Conservation (phyloP, 2,113 vertebrate genomes). For the Peromyscus leucopus region DNA sequence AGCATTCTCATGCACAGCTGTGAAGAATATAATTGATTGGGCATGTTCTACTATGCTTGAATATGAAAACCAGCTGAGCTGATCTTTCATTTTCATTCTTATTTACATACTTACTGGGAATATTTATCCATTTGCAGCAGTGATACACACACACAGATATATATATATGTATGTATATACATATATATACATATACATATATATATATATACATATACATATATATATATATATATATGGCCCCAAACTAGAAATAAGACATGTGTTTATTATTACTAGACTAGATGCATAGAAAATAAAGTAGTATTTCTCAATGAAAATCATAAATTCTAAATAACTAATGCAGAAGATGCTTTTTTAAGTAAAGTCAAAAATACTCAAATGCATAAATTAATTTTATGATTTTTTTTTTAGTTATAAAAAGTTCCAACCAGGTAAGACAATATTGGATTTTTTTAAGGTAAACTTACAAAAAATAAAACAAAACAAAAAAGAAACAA, state of each 20-base stretch:
- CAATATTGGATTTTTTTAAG: background rate
- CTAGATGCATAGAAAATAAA: background rate
- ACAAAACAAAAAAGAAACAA: background rate
- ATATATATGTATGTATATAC: too few species aligned
- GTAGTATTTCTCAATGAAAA: background rate
- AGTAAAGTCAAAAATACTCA: constrained; percentile 2
- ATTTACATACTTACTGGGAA: background rate
- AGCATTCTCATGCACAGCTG: background rate
- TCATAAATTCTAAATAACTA: background rate
- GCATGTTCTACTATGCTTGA: background rate
- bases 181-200: too few species aligned
- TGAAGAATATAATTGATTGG: background rate
- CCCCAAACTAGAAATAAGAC: constrained; percentile 9
- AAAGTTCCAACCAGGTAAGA: background rate
- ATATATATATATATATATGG: too few species aligned
- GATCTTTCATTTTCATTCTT: background rate
- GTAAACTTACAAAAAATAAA: background rate
- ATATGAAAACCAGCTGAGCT: background rate
- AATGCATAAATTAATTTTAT: background rate
- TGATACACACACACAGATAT: background rate
- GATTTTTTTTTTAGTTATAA: background rate
- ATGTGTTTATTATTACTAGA: background rate
- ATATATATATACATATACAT: too few species aligned
- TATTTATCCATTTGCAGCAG: background rate
- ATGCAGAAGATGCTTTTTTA: background rate